Evolutionary conservation across 2,113 vertebrate species (phyloP).

Genomic region (Pygoscelis antarcticus): DNA sequence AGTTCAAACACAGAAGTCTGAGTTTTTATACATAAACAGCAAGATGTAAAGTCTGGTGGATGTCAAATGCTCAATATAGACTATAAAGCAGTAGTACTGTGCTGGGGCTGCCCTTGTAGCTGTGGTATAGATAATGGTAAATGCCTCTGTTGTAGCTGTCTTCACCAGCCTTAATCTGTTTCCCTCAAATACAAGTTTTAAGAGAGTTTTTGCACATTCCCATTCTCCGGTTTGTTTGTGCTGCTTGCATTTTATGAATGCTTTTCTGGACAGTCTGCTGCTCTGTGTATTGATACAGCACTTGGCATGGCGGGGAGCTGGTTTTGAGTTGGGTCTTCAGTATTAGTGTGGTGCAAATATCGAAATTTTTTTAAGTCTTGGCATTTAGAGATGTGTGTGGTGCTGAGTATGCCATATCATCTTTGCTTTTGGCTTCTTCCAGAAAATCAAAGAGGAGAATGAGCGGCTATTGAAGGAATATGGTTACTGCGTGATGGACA

Average conservation of each 20-base stretch:
- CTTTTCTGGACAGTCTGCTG: background rate
- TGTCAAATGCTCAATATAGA: background rate
- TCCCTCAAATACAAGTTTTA: background rate
- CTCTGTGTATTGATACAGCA: background rate
- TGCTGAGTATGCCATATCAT: background rate
- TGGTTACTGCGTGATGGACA: slow-evolving; percentile 96
- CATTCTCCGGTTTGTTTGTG: background rate
- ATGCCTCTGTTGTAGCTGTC: background rate
- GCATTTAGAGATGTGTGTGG: background rate
- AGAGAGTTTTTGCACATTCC: background rate
- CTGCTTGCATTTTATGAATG: background rate
- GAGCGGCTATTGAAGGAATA: slow-evolving; percentile 91
- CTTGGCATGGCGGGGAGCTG: background rate
- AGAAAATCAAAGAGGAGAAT: slow-evolving; percentile 97
- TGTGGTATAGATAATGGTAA: background rate
- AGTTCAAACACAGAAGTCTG: background rate
- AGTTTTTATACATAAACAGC: background rate
- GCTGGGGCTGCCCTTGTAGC: background rate
- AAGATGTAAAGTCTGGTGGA: background rate
- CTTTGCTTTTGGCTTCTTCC: slow-evolving; percentile 1
- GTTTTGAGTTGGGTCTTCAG: background rate
- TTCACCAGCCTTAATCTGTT: background rate
- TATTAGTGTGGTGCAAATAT: background rate
- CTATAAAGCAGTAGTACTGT: background rate
- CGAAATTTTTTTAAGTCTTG: background rate